Percentiles rank a stretch among this genome's conserved stretches.
Conservation (phyloP, 2,797 vertebrate genomes). For the Scolopax rusticola region DNA sequence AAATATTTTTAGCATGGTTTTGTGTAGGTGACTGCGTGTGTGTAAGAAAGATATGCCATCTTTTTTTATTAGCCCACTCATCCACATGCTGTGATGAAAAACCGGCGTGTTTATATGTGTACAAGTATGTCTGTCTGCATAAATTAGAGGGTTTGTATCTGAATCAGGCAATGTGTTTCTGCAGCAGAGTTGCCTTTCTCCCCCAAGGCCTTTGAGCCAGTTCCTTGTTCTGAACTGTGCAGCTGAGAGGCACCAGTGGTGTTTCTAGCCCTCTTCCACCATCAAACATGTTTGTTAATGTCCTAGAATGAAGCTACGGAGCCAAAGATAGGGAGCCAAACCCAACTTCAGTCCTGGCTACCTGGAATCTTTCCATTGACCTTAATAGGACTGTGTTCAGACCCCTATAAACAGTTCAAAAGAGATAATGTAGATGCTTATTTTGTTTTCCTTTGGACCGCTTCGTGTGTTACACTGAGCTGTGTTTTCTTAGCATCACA, state of each 20-base stretch:
- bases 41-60: slow-evolving; percentile 41
- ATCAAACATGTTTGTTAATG: neutral
- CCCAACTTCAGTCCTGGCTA: neutral
- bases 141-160: slow-evolving; percentile 40
- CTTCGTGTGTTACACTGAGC: neutral
- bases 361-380: slow-evolving; percentile 22
- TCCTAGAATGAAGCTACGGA: neutral
- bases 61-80: slow-evolving; percentile 51
- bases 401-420: neutral
- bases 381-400: slow-evolving; percentile 10
- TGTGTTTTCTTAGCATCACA: neutral
- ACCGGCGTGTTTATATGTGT: neutral
- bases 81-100: neutral
- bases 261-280: neutral
- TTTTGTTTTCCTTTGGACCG: neutral
- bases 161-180: neutral
- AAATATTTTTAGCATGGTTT: slow-evolving; percentile 45
- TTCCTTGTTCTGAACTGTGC: neutral
- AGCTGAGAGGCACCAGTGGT: neutral
- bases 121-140: slow-evolving; percentile 42
- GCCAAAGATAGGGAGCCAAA: neutral
- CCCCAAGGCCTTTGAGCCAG: neutral
- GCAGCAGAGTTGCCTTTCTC: slow-evolving; percentile 45
- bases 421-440: slow-evolving; percentile 7
- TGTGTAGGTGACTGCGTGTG: slow-evolving; percentile 58